Evolutionary conservation across 2,888 invertebrate genomes (phyloP), one percentile per base, ranked within the genome.

Genomic region (Platypus cylindrus): DNA sequence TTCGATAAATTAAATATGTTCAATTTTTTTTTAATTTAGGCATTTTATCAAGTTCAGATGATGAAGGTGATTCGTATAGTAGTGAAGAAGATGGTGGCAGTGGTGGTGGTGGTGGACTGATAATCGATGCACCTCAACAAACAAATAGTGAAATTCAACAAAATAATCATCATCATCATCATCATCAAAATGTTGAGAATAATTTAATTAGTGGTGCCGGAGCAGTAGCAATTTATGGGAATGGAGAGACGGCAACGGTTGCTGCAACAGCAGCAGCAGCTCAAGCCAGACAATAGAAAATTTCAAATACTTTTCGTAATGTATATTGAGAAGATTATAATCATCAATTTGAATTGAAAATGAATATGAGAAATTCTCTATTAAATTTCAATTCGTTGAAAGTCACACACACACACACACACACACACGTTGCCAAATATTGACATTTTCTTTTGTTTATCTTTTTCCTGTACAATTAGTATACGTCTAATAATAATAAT

Each of bases 31-130:
- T n/a, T 33, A 15, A 11, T 27, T 24, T 12, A 72, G 73, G 73
- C 37, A 66, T 73, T 4, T 59, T 73, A 7, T 73, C 73, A 3
- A 73, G 73, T 40, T 73, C 73, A 2, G 73, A 73, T 32, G 73
- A 74, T 39, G 73, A 71, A 3, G 68, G 67, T 16, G 72, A 73
- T 14, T 70, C 66, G 1, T 71, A 71, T 24, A 67, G 65, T 24
- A 72, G 71, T 1, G 73, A 66, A 39, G 63, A 62, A 0, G 62
- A 62, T 17, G 73, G 73, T 36, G 66, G 66, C 7, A n/a, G n/a
- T n/a, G 63, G 62, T 0, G 62, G 62, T 17, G 73, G 73, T 36
- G 66, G 66, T 7, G 66, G 68, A 26, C 47, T 65, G n/a, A 59
- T 63, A n/a, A 64, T 64, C 37, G 63, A 63, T 35, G 64, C 66